Evolutionary conservation across 1,140 invertebrate genomes (phyloP), one percentile per base, ranked within the genome.

Genomic region (Drosophila triauraria): DNA sequence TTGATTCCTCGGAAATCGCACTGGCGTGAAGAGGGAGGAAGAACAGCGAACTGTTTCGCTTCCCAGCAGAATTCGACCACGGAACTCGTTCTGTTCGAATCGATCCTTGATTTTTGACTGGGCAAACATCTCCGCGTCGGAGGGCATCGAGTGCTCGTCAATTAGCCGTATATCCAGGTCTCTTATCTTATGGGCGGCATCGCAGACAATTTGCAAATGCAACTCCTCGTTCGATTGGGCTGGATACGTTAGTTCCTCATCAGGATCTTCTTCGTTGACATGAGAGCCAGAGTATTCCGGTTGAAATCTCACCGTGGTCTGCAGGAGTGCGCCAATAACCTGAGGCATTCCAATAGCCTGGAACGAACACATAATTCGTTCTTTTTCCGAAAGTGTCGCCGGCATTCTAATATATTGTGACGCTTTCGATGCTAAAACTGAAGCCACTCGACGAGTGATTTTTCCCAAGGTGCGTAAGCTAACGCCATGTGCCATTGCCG

Each of bases 41-140:
- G 90, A 84, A 13, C 85, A 84, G 0, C 60, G 56, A n/a, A 90
- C 75, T 0, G 47, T 68, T 46, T 83, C 78, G 42, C 79, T 86
- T 3, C 90, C 90, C 13, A 91, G 51, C 17, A 91, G 50, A 44
- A 91, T 78, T 4, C 90, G 85, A 10, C 90, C 90, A 35, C 90
- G 90, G 57, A 91, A 91, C 57, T 91, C 90, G 56, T 91, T 91
- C 27, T 91, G 90, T 25, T 91, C 90, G 10, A 91, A 91, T 0
- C 90, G 82, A 23, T 91, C 90, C 35, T 75, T 91, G 46, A 91
- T 91, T 30, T 79, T 62, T 0, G 85, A 84, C 25, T 84, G 51
- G 6, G 70, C 44, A n/a, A 87, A 91, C 20, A 91, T 62, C 15
- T 91, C 85, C 1, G 57, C 50, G 13, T 75, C 61, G 15, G 77